These are phyloP conservation scores for Meloidogyne chitwoodi DNA, from an alignment of 1,140 invertebrate species.

Conservation along the genomic window DNA sequence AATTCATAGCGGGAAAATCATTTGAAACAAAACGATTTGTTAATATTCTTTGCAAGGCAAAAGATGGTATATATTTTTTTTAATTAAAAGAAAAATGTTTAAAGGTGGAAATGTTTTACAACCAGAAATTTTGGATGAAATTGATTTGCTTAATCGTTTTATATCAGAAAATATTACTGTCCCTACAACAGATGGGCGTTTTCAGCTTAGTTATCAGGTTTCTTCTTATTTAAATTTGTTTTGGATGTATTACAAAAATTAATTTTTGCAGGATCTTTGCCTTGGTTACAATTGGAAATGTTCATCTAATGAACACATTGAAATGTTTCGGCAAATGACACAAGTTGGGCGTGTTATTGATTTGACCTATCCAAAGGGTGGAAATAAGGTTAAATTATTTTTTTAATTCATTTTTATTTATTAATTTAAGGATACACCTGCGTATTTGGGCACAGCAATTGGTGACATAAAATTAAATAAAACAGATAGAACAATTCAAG, in stretches of 20 bases:
- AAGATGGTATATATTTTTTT: conserved; percentile 17
- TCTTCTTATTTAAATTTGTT: conserved; percentile 57
- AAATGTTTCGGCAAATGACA: conserved; percentile 52
- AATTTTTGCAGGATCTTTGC: neutral
- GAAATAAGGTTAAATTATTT: conserved; percentile 46
- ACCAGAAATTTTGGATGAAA: conserved; percentile 53
- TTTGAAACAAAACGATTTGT: conserved; percentile 59
- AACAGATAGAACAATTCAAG: conserved; percentile 49
- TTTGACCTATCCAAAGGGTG: conserved; percentile 54
- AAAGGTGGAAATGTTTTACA: conserved; percentile 48
- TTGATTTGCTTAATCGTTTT: conserved; percentile 52
- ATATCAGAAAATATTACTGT: conserved; percentile 56
- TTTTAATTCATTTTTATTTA: neutral
- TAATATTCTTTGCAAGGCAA: conserved; percentile 51
- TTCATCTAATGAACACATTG: conserved; percentile 45
- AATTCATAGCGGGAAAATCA: conserved; percentile 59
- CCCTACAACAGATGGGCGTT: conserved; percentile 51
- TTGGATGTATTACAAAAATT: conserved; percentile 41
- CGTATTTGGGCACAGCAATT: conserved; percentile 53
- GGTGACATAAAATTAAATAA: conserved; percentile 53
- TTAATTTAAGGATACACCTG: conserved; percentile 52
- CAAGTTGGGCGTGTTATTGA: conserved; percentile 57
- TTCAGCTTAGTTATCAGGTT: conserved; percentile 56
- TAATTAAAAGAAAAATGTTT: conserved; percentile 18
- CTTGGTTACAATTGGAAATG: conserved; percentile 19